Evolutionary conservation across 2,113 vertebrate species (phyloP), one percentile per base, ranked within the genome.

Genomic region (Pomatostomus ruficeps): DNA sequence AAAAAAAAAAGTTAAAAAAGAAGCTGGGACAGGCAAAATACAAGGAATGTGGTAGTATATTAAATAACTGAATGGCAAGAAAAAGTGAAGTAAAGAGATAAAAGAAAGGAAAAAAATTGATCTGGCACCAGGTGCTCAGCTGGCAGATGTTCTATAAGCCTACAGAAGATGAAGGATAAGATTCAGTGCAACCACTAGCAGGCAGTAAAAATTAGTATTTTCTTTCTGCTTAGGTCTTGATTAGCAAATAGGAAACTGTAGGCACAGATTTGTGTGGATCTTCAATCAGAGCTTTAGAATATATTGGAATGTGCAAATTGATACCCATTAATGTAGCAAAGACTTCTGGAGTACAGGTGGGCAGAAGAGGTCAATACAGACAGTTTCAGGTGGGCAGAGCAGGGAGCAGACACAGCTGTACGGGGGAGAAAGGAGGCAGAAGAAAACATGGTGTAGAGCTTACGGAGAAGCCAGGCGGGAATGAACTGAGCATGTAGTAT

Each of bases 181-280:
- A 81, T 82, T 82, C 89, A 65, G 66, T 54, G 43, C 70, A 91
- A 65, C 95, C 96, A 87, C 96, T 96, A 97, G 95, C 95, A 95
- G 96, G 96, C 94, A 95, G 77, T 95, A 93, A 91, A 91, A 95
- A 95, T 52, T 67, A 82, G 35, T 75, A 33, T 93, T 95, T 93
- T 73, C 57, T 91, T 91, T 85, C 66, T 87, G 74, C 74, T 74
- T 48, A 48, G 48, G 36, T 80, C 57, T 89, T 63, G 84, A 63
- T 91, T 42, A 80, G 72, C 82, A 77, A 84, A 59, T 67, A 66
- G 72, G 51, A 91, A 92, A 62, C 38, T 4, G 51, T 42, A 86
- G 76, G 84, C 65, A 78, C 11, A 5, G 80, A 77, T 80, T 70
- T 58, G 38, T 14, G 23, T 42, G 72, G 31, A 26, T 81, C 89